Percentiles rank a stretch among this genome's conserved stretches.
Conservation (phyloP, 1,140 invertebrate species). For the Leptinotarsa undecemlineata region DNA sequence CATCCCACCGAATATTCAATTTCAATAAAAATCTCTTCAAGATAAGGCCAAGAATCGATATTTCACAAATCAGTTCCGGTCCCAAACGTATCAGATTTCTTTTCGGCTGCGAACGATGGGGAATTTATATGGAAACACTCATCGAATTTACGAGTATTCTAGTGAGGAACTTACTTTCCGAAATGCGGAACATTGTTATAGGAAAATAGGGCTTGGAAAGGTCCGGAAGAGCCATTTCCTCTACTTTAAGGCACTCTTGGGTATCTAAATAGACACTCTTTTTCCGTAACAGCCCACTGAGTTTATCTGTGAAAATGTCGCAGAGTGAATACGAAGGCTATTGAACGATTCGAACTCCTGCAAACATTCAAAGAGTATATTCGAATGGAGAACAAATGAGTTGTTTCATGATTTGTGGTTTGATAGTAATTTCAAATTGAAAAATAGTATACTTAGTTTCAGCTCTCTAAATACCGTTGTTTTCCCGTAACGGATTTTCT, state of each 20-base stretch:
- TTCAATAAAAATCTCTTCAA: no score
- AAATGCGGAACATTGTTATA: constrained; percentile 18
- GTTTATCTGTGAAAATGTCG: constrained; percentile 10
- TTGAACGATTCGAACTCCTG: no score
- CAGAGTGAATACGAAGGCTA: neutral
- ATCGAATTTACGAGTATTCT: constrained; percentile 13
- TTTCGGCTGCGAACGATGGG: neutral
- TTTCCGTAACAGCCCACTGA: constrained; percentile 8
- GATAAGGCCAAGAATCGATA: neutral
- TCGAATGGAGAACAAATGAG: no score
- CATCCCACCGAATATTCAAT: no score
- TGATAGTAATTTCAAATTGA: no score
- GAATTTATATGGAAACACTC: constrained; percentile 2
- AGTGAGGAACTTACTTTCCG: constrained; percentile 10
- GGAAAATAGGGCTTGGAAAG: constrained; percentile 24
- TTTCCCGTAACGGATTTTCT: no score
- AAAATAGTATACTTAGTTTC: no score
- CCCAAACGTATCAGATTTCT: constrained; percentile 5
- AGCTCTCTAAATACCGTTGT: no score
- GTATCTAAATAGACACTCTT: constrained; percentile 28
- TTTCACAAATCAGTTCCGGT: neutral
- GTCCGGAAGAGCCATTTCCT: constrained; percentile 21
- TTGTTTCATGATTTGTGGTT: no score
- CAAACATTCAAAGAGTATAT: no score
- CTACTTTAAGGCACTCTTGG: constrained; percentile 26